Base-by-base conservation (phyloP, 2,113 vertebrate genomes). In the Neolamprologus toae region DNA sequence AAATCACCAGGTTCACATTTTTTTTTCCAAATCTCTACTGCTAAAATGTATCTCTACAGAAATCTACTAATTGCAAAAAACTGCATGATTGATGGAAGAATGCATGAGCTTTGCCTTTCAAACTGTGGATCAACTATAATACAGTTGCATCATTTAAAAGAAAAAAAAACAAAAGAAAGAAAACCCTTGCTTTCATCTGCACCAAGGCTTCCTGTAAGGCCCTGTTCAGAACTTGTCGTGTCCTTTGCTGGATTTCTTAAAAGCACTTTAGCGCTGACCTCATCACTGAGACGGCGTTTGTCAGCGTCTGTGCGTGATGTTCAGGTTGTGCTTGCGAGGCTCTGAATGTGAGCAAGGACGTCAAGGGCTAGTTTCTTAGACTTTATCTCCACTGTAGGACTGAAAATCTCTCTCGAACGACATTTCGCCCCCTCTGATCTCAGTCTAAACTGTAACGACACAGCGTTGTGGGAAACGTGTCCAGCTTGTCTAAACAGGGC, bases 51-150 rank as follows among this genome's bases (percentile, higher is more conserved):
- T 92, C 93, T 94, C 92, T 94, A 95, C 92, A 92, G 91, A 93
- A 93, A 94, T 78, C 91, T 95, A 90, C 90, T 92, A 92, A 93
- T 91, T 61, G 91, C 92, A 95, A 95, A 92, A 94, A 95, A 90
- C 93, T 96, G 96, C 96, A 97, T 96, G 96, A 95, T 95, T 90
- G 86, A 94, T 88, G 90, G 94, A 96, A 93, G 96, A 96, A 92
- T 96, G 96, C 96, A 97, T 97, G 96, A 95, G 96, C 95, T 96
- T 96, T 95, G 95, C 91, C 95, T 95, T 96, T 95, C 91, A 92
- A 96, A 94, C 89, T 94, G 91, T 93, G 86, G 95, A 95, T 95
- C 90, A 92, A 92, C 93, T 93, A 94, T 92, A 91, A 93, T 83
- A 93, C 88, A 89, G 93, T 95, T 94, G 95, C 95, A 92, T 90